Base-by-base conservation (phyloP, 2,113 vertebrate species). In the Grallaria varia region DNA sequence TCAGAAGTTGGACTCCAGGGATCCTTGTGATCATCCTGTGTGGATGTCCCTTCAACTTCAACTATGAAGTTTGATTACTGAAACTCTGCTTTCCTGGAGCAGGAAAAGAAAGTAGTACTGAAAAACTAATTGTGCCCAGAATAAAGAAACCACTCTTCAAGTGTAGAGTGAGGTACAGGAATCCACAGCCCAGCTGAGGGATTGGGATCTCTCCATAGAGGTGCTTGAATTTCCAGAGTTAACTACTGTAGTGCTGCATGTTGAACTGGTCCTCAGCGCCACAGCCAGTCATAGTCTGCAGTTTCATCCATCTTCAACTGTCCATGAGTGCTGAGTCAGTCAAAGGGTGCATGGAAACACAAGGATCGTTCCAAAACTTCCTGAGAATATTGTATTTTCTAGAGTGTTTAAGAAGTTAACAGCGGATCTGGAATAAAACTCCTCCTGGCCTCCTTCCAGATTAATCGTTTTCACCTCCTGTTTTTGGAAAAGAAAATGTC, bases 81-180 rank as follows among this genome's bases (percentile, higher is more conserved):
- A 85, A 19, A 18, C 25, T 69, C 58, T 45, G 22, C 66, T 39
- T 64, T 53, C 40, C 22, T 67, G 35, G 33, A 62, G 18, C 10
- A 12, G 4, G 0, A 12, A 40, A 49, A 8, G 7, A 18, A 66
- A 23, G 12, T 9, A 31, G 22, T 47, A 37, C 12, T 63, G 60
- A 27, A 78, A 47, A 77, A 2, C 30, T 30, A 8, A 44, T 18
- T 76, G 74, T 93, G 73, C 30, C 68, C 47, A 78, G 59, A 64
- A 82, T 42, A 87, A 87, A 82, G 89, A 78, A 89, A 87, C 81
- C 24, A 4, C 39, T 90, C 59, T 86, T 47, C n/a, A 22, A 28
- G 60, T 37, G 44, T 56, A 27, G 63, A 40, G 52, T 20, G 31
- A 92, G 77, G 30, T 30, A 28, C 24, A 1, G 4, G 60, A 68